Evolutionary conservation across 2,888 invertebrate species (phyloP).

Genomic region (Melanostoma mellinum): DNA sequence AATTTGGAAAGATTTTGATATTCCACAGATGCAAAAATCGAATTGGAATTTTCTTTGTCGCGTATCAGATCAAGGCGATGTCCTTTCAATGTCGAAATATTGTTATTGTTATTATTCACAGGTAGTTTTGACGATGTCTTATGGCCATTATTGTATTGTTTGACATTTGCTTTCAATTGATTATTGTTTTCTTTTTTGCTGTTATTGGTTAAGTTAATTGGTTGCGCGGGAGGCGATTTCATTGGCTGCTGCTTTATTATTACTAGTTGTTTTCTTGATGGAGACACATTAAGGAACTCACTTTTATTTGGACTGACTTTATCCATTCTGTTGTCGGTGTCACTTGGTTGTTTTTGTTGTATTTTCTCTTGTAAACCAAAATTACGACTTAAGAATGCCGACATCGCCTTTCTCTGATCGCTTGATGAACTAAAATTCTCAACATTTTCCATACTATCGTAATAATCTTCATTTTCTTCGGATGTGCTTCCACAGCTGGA

Average conservation of each 20-base stretch:
- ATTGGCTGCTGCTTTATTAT: conserved; percentile 79
- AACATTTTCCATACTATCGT: conserved; percentile 63
- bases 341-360: conserved; percentile 75
- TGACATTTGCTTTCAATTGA: conserved; percentile 60
- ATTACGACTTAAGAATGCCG: conserved; percentile 77
- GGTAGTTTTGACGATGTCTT: conserved; percentile 74
- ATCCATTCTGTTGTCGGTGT: conserved; percentile 70
- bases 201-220: conserved; percentile 76
- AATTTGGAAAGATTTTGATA: conserved; percentile 81
- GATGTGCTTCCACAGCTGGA: conserved; percentile 49
- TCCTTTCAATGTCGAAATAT: conserved; percentile 74
- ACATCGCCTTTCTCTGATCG: conserved; percentile 80
- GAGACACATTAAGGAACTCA: conserved; percentile 75
- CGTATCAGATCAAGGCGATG: conserved; percentile 77
- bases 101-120: conserved; percentile 68
- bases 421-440: conserved; percentile 58
- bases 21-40: conserved; percentile 80
- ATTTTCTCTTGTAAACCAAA: conserved; percentile 75
- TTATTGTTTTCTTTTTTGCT: conserved; percentile 74
- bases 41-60: conserved; percentile 76
- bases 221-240: conserved; percentile 82
- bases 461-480: conserved; percentile 61
- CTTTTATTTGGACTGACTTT: conserved; percentile 44
- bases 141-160: conserved; percentile 71
- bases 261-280: conserved; percentile 76